Evolutionary conservation across 2,113 vertebrate genomes (phyloP).

Genomic region (Salvator merianae): DNA sequence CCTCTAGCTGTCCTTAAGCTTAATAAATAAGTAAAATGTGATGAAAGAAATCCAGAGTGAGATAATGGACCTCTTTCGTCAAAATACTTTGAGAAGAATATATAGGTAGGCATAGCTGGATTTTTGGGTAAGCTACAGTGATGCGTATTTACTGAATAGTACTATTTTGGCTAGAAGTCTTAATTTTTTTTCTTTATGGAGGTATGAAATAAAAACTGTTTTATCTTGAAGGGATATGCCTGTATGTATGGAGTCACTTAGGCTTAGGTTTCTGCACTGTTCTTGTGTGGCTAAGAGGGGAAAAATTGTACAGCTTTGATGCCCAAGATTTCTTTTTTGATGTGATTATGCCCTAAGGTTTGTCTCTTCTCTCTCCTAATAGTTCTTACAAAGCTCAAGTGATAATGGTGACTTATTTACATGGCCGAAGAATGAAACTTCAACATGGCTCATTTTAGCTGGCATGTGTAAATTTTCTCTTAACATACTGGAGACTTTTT

Average conservation of each 20-base stretch:
- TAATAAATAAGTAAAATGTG: slow-evolving; percentile 42
- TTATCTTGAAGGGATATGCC: slow-evolving; percentile 31
- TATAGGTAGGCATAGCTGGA: neutral
- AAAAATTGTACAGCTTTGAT: neutral
- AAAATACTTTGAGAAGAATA: slow-evolving; percentile 33
- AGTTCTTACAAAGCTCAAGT: neutral
- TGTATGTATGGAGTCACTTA: neutral
- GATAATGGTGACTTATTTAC: neutral
- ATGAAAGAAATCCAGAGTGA: slow-evolving; percentile 52
- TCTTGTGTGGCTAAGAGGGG: neutral
- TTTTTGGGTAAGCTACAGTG: slow-evolving; percentile 31
- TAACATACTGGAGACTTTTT: no score
- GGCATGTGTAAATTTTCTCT: no score
- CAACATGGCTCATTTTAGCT: no score
- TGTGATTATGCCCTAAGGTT: neutral
- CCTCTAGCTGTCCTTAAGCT: slow-evolving; percentile 56
- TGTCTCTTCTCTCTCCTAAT: neutral
- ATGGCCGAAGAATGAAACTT: neutral
- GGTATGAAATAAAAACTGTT: slow-evolving; percentile 17
- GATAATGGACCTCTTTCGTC: neutral
- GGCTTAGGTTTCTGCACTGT: neutral
- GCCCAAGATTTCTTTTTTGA: neutral
- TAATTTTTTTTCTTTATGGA: slow-evolving; percentile 2
- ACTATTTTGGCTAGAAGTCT: slow-evolving; percentile 8
- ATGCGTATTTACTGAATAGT: neutral